Base-by-base conservation (phyloP, 2,113 vertebrate species). In the Dipodomys stephensi region DNA sequence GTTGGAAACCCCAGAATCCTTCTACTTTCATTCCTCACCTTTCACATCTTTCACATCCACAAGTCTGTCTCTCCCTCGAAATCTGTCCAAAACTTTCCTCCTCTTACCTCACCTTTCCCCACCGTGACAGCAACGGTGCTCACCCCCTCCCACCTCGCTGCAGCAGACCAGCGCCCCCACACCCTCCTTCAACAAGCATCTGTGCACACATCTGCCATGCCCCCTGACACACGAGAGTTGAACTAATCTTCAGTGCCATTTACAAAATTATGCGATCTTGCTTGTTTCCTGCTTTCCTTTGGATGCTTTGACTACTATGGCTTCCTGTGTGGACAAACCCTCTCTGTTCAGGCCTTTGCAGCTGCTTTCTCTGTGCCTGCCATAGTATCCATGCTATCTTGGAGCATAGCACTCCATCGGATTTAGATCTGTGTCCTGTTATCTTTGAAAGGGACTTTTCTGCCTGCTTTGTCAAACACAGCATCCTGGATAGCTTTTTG, bases 101-200 rank as follows among this genome's bases (percentile, higher is more conserved):
- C 79, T 53, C 53, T 28, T 10, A 1, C 23, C 53, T 69, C 5
- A 2, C 0, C 46, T 12, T 30, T 35, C 15, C 7, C 30, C 0
- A 53, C 6, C 18, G 0, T 13, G 5, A 0, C 9, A 28, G n/a
- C 64, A n/a, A 53, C 11, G 0, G 25, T 11, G 8, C 9, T 6
- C 35, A 1, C 30, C 2, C 0, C 0, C n/a, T n/a, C 10, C 7
- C 13, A 10, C 1, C 23, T 44, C 0, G 25, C 62, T 12, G 4
- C 7, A 18, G 22, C 44, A 4, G 28, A 18, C 16, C 32, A 4
- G 28, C 19, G 6, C 30, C 11, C 11, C 0, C 2, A 3, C 4
- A 1, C 20, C 16, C 16, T 12, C 39, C 25, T 27, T 23, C 16
- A 64, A 23, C 62, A 4, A 5, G 4, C 0, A 0, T 69, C 22